Base-by-base conservation (phyloP, 2,797 vertebrate genomes). In the Acipenser oxyrinchus region DNA sequence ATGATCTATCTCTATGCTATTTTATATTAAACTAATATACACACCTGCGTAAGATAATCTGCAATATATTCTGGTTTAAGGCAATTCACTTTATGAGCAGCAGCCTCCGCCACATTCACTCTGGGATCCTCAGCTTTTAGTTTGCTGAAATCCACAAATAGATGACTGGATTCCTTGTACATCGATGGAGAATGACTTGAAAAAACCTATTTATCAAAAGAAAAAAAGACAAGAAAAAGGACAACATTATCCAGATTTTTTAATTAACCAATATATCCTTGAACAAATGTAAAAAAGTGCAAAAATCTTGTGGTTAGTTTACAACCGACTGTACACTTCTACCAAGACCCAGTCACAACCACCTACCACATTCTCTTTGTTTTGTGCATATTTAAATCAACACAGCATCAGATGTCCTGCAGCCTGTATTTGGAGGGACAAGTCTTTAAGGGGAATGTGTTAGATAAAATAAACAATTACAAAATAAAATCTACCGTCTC, bases 11-110 rank as follows among this genome's bases (percentile, higher is more conserved):
- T 55, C 5, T 55, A 58, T 11, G 51, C 37, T 6, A 48, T 37
- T 11, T 48, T n/a, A 37, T 7, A 60, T 52, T 10, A 65, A 65
- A 49, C 2, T 59, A 51, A 58, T 9, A 60, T 1, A 69, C 82
- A 60, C 70, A 95, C 95, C 94, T 97, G 93, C 89, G 94, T 93
- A 64, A 99, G 93, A 73, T 95, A 97, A 81, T 98, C 96, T 6
- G 97, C 96, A 0, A 99, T 99, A 79, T 93, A 99, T 70, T 99
- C 97, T 0, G 96, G 94, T 72, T 90, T 96, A 69, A 99, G 77
- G 78, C 97, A 98, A 51, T 77, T 84, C 59, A 97, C 91, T 12
- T 92, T 91, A 0, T 91, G 89, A 18, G 87, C 77, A 10, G 86
- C 72, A 0, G 94, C 97, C 51, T 95, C 92, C 0, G 83, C 72